Evolutionary conservation across 2,888 invertebrate species (phyloP).

Genomic region (Lithophane leautieri): DNA sequence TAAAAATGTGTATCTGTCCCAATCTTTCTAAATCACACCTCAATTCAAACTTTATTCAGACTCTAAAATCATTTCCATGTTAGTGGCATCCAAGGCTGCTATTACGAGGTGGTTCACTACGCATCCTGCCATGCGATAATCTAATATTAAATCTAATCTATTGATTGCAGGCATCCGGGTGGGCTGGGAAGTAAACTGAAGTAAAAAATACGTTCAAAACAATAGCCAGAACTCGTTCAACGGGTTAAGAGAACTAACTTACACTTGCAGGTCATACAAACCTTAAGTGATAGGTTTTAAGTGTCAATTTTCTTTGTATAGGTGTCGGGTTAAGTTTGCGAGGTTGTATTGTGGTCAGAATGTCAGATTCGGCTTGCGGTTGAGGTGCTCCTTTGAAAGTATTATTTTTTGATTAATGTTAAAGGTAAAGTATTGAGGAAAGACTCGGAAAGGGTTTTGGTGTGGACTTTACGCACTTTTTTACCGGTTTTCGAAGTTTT

Average conservation of each 20-base stretch:
- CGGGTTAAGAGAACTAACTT: slow-evolving; percentile 61
- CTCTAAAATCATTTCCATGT: slow-evolving; percentile 66
- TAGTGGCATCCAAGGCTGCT: slow-evolving; percentile 33
- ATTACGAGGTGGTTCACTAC: slow-evolving; percentile 41
- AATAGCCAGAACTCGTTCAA: slow-evolving; percentile 66
- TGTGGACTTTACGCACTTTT: slow-evolving; percentile 18
- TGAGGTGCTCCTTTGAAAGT: slow-evolving; percentile 55
- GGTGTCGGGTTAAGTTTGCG: slow-evolving; percentile 46
- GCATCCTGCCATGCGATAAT: slow-evolving; percentile 63
- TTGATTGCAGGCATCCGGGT: slow-evolving; percentile 76
- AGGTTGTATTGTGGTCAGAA: slow-evolving; percentile 59
- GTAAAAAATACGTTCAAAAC: slow-evolving; percentile 69
- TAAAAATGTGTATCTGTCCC: neutral
- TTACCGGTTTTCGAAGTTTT: slow-evolving; percentile 25
- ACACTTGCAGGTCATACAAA: slow-evolving; percentile 30
- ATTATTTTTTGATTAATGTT: slow-evolving; percentile 59
- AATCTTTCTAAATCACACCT: slow-evolving; percentile 9
- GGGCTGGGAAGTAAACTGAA: slow-evolving; percentile 70
- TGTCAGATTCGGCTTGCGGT: slow-evolving; percentile 64
- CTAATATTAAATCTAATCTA: slow-evolving; percentile 69
- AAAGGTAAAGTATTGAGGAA: slow-evolving; percentile 43
- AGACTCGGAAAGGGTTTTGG: slow-evolving; percentile 35
- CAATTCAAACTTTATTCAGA: slow-evolving; percentile 35
- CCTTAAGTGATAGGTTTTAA: slow-evolving; percentile 32
- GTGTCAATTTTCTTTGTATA: slow-evolving; percentile 37